phyloP scores from a whole-genome alignment of 92 coral and sea anemone genomes.

The Siderastrea siderea region DNA sequence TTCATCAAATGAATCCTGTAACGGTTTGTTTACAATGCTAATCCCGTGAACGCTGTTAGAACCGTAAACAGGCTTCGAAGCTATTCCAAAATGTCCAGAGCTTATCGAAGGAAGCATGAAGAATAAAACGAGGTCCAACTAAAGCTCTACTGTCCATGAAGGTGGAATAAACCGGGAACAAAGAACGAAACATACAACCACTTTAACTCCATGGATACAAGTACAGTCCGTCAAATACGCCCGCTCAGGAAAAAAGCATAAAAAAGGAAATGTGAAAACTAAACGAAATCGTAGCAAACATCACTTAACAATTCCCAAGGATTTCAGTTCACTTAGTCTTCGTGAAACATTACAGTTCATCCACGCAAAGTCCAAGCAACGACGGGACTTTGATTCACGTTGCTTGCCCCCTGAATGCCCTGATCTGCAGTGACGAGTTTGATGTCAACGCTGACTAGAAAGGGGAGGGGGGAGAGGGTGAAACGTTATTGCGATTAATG shows the following conservation, averaged over 20 bases:
- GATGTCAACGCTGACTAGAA: too few relatives aligned
- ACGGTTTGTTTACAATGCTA: constrained; percentile 6
- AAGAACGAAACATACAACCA: background rate
- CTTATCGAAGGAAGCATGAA: constrained; percentile 50
- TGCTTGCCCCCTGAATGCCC: too few relatives aligned
- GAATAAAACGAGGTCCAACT: background rate
- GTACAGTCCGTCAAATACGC: background rate
- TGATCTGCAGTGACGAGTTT: too few relatives aligned
- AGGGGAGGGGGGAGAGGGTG: too few relatives aligned
- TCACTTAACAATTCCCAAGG: too few relatives aligned
- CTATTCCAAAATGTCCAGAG: constrained; percentile 30
- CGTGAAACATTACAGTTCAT: too few relatives aligned
- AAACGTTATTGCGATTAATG: too few relatives aligned
- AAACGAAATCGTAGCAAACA: background rate
- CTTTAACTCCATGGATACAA: constrained; percentile 17
- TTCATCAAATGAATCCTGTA: constrained; percentile 18
- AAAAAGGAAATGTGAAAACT: background rate
- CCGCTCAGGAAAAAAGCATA: background rate
- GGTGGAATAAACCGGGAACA: background rate
- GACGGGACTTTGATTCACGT: too few relatives aligned
- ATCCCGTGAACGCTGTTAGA: constrained; percentile 18
- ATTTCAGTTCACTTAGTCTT: too few relatives aligned
- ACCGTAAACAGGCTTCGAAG: constrained; percentile 22
- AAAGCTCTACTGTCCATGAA: background rate
- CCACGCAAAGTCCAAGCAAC: too few relatives aligned